A percentile compares a stretch with the other conserved stretches of the same genome.
Evolutionary conservation across 2,888 invertebrate species (phyloP).

Genomic region (Gandaritis pyraliata): DNA sequence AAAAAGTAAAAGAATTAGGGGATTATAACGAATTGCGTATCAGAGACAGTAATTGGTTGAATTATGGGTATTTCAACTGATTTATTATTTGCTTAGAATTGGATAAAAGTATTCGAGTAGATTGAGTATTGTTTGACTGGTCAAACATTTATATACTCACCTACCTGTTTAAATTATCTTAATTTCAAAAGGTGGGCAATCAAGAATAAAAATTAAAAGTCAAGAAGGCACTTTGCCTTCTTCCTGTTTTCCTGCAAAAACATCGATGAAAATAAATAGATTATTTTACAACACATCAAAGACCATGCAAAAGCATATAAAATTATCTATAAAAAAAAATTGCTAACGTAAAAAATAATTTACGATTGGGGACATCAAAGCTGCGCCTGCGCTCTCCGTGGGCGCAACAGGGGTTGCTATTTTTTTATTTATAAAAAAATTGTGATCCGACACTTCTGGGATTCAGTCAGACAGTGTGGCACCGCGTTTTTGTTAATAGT

Average conservation of each 20-base stretch:
- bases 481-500: constrained; percentile 65
- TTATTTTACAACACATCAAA: not conserved
- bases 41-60: not conserved
- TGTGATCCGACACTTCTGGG: constrained; percentile 53
- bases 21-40: constrained; percentile 9
- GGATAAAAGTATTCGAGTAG: not conserved
- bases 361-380: constrained; percentile 64
- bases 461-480: constrained; percentile 71
- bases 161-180: too few relatives aligned
- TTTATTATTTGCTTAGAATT: not conserved
- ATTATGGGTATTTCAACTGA: not conserved
- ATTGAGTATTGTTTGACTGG: too few relatives aligned
- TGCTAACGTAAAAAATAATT: constrained; percentile 51
- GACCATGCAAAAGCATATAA: not conserved
- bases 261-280: too few relatives aligned
- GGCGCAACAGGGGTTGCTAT: constrained; percentile 58
- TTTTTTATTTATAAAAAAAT: constrained; percentile 62
- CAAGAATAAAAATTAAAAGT: too few relatives aligned
- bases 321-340: constrained; percentile 13
- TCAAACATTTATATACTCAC: too few relatives aligned
- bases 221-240: too few relatives aligned
- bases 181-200: too few relatives aligned
- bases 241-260: too few relatives aligned
- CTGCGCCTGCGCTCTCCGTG: constrained; percentile 61
- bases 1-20: constrained; percentile 36